Evolutionary conservation across 64 coral and sea anemone genomes (phyloP).

Genomic region (Astreopora myriophthalma): DNA sequence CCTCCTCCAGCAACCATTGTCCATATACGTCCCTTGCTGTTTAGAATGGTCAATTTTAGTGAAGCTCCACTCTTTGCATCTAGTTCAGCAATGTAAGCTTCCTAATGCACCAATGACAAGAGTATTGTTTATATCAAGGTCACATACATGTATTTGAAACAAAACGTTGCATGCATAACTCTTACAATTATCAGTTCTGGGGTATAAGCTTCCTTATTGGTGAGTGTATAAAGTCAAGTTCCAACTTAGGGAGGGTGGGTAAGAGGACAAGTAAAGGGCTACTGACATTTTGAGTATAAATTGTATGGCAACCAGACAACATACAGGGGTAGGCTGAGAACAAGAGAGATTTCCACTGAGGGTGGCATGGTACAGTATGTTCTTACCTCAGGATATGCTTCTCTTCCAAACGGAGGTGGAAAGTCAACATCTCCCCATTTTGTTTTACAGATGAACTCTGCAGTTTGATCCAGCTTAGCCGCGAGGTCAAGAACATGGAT

Average conservation of each 20-base stretch:
- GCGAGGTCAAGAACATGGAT: constrained; percentile 92
- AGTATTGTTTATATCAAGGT: not conserved
- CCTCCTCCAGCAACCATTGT: constrained; percentile 99
- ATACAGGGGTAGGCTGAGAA: not conserved
- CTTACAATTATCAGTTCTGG: not conserved
- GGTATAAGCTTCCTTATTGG: not conserved
- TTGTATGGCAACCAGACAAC: too few species aligned
- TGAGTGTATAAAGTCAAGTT: not conserved
- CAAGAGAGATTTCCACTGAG: not conserved
- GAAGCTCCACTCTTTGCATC: constrained; percentile 99
- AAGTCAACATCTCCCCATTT: constrained; percentile 96
- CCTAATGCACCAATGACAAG: constrained; percentile 18
- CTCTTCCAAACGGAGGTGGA: constrained; percentile 96
- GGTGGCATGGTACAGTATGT: not conserved
- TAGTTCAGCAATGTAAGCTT: constrained; percentile 90
- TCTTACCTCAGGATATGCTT: constrained; percentile 95
- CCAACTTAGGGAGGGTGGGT: not conserved
- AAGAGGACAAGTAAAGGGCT: not conserved
- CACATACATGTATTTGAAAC: too few species aligned
- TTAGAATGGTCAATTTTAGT: constrained; percentile 93
- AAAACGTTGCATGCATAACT: too few species aligned
- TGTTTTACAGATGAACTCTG: constrained; percentile 94
- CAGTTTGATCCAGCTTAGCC: constrained; percentile 96
- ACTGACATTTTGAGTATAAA: too few species aligned
- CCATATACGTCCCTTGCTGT: constrained; percentile 96